Base-by-base conservation (phyloP, 2,797 vertebrate species). In the Momotus momota region DNA sequence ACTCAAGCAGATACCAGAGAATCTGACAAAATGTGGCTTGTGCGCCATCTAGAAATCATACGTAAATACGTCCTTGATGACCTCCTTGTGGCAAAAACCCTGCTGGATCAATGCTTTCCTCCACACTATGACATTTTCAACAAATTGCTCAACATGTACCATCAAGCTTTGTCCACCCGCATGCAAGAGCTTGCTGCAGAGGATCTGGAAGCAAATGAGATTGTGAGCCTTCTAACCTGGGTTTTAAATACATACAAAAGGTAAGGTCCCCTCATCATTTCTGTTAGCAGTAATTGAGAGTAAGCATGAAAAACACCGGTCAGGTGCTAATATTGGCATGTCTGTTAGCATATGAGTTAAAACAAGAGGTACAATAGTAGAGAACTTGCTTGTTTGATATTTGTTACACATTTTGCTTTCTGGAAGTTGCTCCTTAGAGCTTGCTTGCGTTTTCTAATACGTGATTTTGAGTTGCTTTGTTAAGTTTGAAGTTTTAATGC, bases 1-100 rank as follows among this genome's bases (percentile, higher is more conserved):
- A 99, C 99, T 15, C 99, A 99, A 97, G 96, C 99, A 1, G 99
- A 99, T 86, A 99, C 99, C 1, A 98, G 98, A 61, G 99, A 99
- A 84, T 98, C 98, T 2, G 99, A 99, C 97, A 99, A 99, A 97
- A 99, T 99, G 99, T 99, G 99, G 99, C 98, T 99, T 8, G 99
- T 99, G 74, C 98, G 99, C 43, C 99, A 99, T 61, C 97, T 99
- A 33, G 99, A 99, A 97, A 99, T 99, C 91, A 99, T 98, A 38
- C 98, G 99, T 82, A 99, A 99, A 94, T 99, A 99, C 0, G 98
- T 99, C 49, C 97, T 99, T 41, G 99, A 99, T 38, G 99, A 99
- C 94, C 98, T 99, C 35, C 92, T 98, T 0, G 98, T 99, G 27
- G 98, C 99, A 48, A 99, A 99, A 97, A 99, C 98, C 97, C 97